These are phyloP conservation scores for Dasypogon diadema DNA, from an alignment of 2,888 invertebrate species.

Conservation along the genomic window DNA sequence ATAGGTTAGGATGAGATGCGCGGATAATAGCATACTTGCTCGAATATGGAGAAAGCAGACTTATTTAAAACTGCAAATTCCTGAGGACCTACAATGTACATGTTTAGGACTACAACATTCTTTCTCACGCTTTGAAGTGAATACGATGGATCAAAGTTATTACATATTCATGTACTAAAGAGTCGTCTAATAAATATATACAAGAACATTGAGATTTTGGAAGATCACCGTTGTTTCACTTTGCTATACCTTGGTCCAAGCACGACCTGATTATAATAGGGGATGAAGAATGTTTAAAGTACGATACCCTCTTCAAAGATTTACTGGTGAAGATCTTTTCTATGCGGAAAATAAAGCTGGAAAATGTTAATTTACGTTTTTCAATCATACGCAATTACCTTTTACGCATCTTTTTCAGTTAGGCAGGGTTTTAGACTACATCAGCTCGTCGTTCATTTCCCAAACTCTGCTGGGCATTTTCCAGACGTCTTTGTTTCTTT, in stretches of 20 bases:
- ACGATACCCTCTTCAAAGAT: conserved; percentile 74
- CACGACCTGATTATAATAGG: conserved; percentile 90
- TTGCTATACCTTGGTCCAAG: conserved; percentile 94
- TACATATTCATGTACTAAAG: conserved; percentile 66
- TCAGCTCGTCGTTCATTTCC: conserved; percentile 82
- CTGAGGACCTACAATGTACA: conserved; percentile 77
- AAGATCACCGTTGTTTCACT: conserved; percentile 89
- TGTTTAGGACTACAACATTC: conserved; percentile 88
- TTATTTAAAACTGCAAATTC: conserved; percentile 73
- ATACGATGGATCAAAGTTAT: conserved; percentile 93
- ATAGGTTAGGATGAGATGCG: conserved; percentile 78
- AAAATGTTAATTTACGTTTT: conserved; percentile 64
- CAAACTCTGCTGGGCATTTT: conserved; percentile 78
- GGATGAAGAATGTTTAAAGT: conserved; percentile 74
- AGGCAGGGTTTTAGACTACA: conserved; percentile 83
- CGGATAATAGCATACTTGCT: conserved; percentile 75
- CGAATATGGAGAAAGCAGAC: conserved; percentile 72
- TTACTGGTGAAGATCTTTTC: conserved; percentile 68
- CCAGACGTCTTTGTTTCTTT: conserved; percentile 77
- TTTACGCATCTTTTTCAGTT: conserved; percentile 84
- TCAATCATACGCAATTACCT: conserved; percentile 82
- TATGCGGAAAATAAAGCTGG: conserved; percentile 62
- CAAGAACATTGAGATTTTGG: conserved; percentile 82
- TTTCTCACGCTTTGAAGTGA: conserved; percentile 78
- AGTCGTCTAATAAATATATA: conserved; percentile 64